Percentiles rank a stretch among this genome's conserved stretches.
phyloP scores from a whole-genome alignment of 2,113 vertebrate species.

The Chaetodon trifascialis region DNA sequence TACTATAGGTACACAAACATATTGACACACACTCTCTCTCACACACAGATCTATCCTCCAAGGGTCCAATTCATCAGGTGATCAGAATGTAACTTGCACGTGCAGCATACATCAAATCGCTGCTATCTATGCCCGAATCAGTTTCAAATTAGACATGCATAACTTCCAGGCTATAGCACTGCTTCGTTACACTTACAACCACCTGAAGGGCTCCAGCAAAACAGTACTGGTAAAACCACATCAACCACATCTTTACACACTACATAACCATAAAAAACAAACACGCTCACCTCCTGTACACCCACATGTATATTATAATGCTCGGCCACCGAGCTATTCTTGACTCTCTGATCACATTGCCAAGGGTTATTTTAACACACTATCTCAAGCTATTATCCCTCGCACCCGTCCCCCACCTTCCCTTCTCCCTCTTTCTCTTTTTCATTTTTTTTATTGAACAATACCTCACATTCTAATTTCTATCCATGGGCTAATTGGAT shows the following conservation, averaged over 20 bases:
- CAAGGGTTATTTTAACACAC: constrained; percentile 18
- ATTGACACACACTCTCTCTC: neutral
- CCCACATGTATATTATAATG: neutral
- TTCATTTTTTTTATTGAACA: constrained; percentile 17
- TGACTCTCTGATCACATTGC: constrained; percentile 36
- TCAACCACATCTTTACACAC: neutral
- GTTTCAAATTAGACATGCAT: constrained; percentile 68
- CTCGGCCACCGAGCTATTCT: neutral
- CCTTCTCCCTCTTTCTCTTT: neutral
- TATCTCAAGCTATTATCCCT: constrained; percentile 28
- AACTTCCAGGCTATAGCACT: constrained; percentile 38
- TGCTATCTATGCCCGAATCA: constrained; percentile 60
- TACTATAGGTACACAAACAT: constrained; percentile 51
- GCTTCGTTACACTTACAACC: constrained; percentile 5
- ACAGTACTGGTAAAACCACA: neutral
- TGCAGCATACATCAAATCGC: constrained; percentile 33
- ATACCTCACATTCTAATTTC: constrained; percentile 35
- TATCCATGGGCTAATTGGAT: constrained; percentile 41
- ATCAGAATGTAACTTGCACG: constrained; percentile 4
- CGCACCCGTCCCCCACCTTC: neutral
- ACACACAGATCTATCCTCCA: neutral
- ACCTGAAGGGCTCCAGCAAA: constrained; percentile 2
- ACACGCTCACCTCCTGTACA: neutral
- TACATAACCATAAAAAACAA: neutral
- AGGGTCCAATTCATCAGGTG: neutral